These are phyloP conservation scores for Antechinus stuartii DNA, from an alignment of 2,113 vertebrate genomes.

Conservation along the genomic window DNA sequence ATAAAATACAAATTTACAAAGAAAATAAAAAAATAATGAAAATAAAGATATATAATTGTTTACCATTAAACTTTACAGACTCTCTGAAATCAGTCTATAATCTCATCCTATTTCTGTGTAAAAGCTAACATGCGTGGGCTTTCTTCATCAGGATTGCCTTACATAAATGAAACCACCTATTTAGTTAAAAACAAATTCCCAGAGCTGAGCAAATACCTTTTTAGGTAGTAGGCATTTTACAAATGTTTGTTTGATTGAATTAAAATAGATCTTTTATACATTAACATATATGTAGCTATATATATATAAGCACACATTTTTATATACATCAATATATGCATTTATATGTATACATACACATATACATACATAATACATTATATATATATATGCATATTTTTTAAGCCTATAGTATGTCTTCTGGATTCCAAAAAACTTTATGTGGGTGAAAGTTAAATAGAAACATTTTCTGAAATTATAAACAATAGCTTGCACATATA, in stretches of 20 bases:
- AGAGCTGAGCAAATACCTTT: background rate
- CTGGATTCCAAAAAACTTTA: slow-evolving; percentile 15
- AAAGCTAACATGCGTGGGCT: background rate
- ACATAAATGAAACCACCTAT: background rate
- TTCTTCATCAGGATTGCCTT: background rate
- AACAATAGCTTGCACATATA: background rate
- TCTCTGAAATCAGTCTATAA: background rate
- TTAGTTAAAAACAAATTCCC: background rate
- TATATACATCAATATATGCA: too few species aligned
- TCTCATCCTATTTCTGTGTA: background rate
- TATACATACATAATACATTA: too few species aligned
- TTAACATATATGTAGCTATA: background rate
- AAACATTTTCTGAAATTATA: background rate
- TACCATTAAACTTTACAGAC: background rate
- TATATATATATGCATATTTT: too few species aligned
- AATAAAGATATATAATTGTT: background rate
- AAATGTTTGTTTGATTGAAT: background rate
- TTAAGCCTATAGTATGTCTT: background rate
- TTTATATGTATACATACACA: too few species aligned
- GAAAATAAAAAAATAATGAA: background rate
- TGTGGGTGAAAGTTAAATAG: slow-evolving; percentile 26
- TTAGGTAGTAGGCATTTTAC: background rate
- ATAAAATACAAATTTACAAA: background rate
- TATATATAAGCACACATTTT: too few species aligned
- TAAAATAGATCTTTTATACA: background rate